Conservation (phyloP, 2,888 invertebrate genomes). For the Nipponacmea schrenckii region DNA sequence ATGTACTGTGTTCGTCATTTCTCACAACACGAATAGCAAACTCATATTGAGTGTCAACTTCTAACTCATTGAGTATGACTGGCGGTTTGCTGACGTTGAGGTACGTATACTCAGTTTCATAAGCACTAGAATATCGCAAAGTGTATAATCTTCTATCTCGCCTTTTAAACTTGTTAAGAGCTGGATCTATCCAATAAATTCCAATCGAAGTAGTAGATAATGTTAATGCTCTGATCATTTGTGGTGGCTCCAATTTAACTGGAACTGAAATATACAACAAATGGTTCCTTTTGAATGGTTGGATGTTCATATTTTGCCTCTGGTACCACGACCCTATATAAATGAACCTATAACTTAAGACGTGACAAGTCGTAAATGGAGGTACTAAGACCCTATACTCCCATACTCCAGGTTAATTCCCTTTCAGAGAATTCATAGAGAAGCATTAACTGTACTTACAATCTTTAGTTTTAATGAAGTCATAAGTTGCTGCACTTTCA, state of each 20-base stretch:
- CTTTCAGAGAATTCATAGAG: too few relatives aligned
- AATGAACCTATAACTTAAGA: too few relatives aligned
- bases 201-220: constrained; percentile 20
- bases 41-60: constrained; percentile 29
- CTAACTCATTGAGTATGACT: constrained; percentile 19
- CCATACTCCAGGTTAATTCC: too few relatives aligned
- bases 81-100: neutral
- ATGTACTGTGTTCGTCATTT: constrained; percentile 25
- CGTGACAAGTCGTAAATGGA: too few relatives aligned
- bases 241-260: neutral
- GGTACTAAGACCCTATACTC: too few relatives aligned
- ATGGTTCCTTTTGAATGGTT: too few relatives aligned
- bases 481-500: constrained; percentile 41
- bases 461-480: constrained; percentile 22
- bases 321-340: too few relatives aligned
- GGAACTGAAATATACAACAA: neutral
- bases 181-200: constrained; percentile 31
- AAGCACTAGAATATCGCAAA: constrained; percentile 4
- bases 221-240: constrained; percentile 15
- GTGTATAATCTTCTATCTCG: constrained; percentile 19
- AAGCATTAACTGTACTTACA: too few relatives aligned
- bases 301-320: too few relatives aligned
- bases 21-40: constrained; percentile 26
- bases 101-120: neutral
- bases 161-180: neutral